Base-by-base conservation (phyloP, 1,140 invertebrate species). In the Drosophila triauraria region DNA sequence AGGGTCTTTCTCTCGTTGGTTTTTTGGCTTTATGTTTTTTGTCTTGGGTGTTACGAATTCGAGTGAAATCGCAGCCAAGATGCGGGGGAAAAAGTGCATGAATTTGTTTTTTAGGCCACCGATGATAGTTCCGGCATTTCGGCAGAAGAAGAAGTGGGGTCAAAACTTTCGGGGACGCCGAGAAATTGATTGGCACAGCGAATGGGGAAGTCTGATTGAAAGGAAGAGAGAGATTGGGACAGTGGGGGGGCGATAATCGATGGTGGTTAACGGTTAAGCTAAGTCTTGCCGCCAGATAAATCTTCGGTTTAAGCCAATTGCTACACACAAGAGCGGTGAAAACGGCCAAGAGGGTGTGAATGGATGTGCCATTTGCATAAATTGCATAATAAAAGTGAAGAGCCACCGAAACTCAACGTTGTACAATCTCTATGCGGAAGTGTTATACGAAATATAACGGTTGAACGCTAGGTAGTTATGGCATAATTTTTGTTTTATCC, bases 131-230 rank as follows among this genome's bases (percentile, higher is more conserved):
- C 84, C 84, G 84, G 84, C 85, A 88, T 90, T 64, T 81, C 71
- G 59, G 68, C 48, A 43, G 58, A 54, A 53, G 51, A 53, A 54
- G 58, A 71, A 64, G 71, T 75, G 84, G 59, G 69, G 65, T 68
- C 74, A 78, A 46, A 78, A 75, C 71, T 59, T 76, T 77, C 56
- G 57, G 75, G 43, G 59, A 30, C 50, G 57, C 38, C 50, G 76
- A 87, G 53, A 78, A 87, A 90, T 90, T 87, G 85, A 87, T 87
- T 88, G 80, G 77, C 77, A 74, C 64, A 80, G 61, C 80, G 80
- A 87, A 83, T 82, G 83, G 80, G 76, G 87, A 87, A 87, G 82
- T 80, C 76, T 83, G 88, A 88, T 88, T 77, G 63, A 86, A 83
- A 88, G 58, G 15, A 43, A 27, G 25, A 60, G 46, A 8, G 42